Evolutionary conservation across 2,113 vertebrate genomes (phyloP), one percentile per base, ranked within the genome.

Genomic region (Myotis davidii): DNA sequence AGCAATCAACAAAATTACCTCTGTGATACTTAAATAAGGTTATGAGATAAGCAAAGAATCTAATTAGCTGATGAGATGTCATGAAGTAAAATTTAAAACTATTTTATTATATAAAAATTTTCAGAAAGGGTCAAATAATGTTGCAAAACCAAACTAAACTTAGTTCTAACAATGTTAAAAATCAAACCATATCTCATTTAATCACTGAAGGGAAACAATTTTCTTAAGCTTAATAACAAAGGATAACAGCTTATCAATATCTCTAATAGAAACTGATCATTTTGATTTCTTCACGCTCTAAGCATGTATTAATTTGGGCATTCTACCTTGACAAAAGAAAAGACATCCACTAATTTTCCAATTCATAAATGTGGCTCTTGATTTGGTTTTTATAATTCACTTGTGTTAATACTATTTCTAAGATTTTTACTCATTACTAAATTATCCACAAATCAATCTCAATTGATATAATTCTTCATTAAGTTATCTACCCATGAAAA

Each of bases 131-230:
- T 91, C 56, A 88, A 94, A 91, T 65, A 93, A 42, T 56, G 34
- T 29, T 94, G 32, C 29, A 95, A 95, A 92, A 85, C 85, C 76
- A 89, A 94, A 88, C n/a, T 81, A 65, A 92, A 85, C 21, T n/a
- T 59, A 91, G 65, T 81, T 88, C 59, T 94, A 85, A 92, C 29
- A 20, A 82, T 48, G 37, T 2, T 67, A 29, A 88, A 95, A 91
- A 91, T 86, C 21, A 83, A 25, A 88, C 64, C 72, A 48, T 52
- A 78, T 64, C 32, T 52, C 59, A 78, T 54, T 90, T 91, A 91
- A 79, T 72, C 72, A 64, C 25, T 85, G 27, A 93, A 72, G 9
- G 48, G 29, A 96, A 89, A 85, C 39, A 73, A 65, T 88, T 73
- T 91, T 88, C 21, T 85, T 79, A 94, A 48, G 25, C 7, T 45